These are phyloP conservation scores for Papilio polytes DNA, from an alignment of 1,140 invertebrate species.

Conservation along the genomic window DNA sequence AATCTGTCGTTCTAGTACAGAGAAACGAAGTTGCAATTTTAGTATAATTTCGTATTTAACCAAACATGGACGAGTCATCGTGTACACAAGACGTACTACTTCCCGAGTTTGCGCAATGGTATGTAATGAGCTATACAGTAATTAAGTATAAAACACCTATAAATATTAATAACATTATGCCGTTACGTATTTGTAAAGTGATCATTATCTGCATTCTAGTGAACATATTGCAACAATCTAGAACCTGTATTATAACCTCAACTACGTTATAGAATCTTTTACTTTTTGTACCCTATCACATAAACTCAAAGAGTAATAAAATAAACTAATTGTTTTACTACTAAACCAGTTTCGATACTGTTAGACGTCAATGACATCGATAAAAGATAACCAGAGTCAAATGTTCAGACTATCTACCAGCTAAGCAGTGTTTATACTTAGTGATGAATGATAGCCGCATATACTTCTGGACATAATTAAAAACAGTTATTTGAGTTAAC, in stretches of 20 bases:
- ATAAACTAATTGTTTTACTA: neutral
- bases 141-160: neutral
- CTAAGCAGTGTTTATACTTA: constrained; percentile 46
- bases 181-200: neutral
- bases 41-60: neutral
- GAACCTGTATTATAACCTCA: neutral
- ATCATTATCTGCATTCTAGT: constrained; percentile 4
- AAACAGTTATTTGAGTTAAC: constrained; percentile 8
- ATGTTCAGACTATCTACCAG: constrained; percentile 48
- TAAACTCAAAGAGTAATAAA: neutral
- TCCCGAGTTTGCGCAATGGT: neutral
- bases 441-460: constrained; percentile 40
- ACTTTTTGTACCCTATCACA: neutral
- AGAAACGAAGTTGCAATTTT: neutral
- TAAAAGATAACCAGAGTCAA: constrained; percentile 68
- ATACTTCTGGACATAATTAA: constrained; percentile 15
- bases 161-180: neutral
- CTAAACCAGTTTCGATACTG: constrained; percentile 34
- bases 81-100: neutral
- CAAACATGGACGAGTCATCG: neutral
- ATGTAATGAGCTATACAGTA: neutral
- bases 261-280: neutral
- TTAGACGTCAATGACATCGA: constrained; percentile 66
- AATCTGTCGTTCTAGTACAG: neutral
- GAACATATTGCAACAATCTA: neutral